Percentiles rank a stretch among this genome's conserved stretches.
phyloP scores from a whole-genome alignment of 2,888 invertebrate genomes.

The Nomada goodeniana region DNA sequence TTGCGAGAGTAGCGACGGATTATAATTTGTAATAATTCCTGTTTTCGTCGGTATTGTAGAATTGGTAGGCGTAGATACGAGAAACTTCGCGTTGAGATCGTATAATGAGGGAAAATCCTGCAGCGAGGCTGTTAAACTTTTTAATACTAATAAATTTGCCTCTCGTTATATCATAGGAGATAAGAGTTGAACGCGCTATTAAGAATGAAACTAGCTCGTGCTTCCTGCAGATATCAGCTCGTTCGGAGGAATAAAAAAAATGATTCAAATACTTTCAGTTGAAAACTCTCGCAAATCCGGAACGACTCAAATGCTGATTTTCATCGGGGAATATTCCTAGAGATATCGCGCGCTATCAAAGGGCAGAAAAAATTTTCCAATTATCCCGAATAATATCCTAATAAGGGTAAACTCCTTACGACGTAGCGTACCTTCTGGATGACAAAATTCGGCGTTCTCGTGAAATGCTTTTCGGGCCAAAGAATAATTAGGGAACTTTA shows the following conservation, averaged over 20 bases:
- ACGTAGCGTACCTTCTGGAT: background rate
- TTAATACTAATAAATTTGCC: conserved; percentile 26
- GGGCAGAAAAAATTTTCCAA: background rate
- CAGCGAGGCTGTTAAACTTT: conserved; percentile 16
- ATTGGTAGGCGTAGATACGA: conserved; percentile 20
- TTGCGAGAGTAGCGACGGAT: too few relatives aligned
- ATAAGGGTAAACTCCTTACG: conserved; percentile 4
- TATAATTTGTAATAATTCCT: background rate
- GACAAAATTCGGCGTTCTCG: background rate
- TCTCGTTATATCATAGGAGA: conserved; percentile 31
- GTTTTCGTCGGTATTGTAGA: background rate
- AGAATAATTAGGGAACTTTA: background rate
- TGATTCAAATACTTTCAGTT: conserved; percentile 4
- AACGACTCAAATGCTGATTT: conserved; percentile 1
- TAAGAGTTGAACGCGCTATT: conserved; percentile 29
- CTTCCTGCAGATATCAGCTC: conserved; percentile 18
- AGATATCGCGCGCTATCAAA: background rate
- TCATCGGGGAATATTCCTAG: background rate
- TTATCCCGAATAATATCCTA: background rate
- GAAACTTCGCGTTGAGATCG: conserved; percentile 20
- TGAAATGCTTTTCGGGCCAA: too few relatives aligned
- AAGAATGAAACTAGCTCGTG: conserved; percentile 21
- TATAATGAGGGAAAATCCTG: conserved; percentile 20
- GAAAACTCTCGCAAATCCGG: background rate
- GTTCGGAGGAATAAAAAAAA: conserved; percentile 25